Base-by-base conservation (phyloP, 2,888 invertebrate species). In the Macaria liturata region DNA sequence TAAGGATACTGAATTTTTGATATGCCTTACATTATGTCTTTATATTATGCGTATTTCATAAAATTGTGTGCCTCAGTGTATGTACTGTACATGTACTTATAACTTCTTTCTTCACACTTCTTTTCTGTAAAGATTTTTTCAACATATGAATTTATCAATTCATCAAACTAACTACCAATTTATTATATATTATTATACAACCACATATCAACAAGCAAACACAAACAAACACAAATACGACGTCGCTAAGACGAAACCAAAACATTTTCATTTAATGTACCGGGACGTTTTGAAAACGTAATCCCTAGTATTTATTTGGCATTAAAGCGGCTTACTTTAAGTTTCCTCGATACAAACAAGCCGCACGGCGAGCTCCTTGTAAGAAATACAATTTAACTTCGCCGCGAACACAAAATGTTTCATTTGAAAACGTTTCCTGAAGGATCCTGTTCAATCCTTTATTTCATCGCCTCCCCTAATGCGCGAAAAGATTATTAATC, bases 381-480 rank as follows among this genome's bases (percentile, higher is more conserved):
- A 83, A 85, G 83, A 84, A 87, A 87, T 81, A 86, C 86, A 88
- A 88, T 88, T 86, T 86, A 88, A 86, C 86, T 88, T 87, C 73
- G 70, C 71, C 72, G 68, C 68, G 72, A 84, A 84, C 83, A 84
- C 83, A 84, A 83, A 88, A 86, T 84, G 84, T 86, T 90, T 84
- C 81, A 84, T 86, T 86, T 79, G 78, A 81, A 84, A 84, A 73
- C 81, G 74, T 87, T 88, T 86, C 83, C 82, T 83, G 76, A 80
- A 83, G 81, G 83, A 84, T 84, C 83, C 80, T 73, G 77, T 80
- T 81, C 86, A 88, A 86, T 83, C 86, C 85, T 87, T 89, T 87
- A 86, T 88, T 88, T 85, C 82, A 82, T 83, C 81, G 80, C 78
- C 73, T 78, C 68, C 74, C 72, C 76, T 81, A 83, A 84, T 84